Evolutionary conservation across 1,140 invertebrate genomes (phyloP).

Genomic region (Lasaia peninsularis): DNA sequence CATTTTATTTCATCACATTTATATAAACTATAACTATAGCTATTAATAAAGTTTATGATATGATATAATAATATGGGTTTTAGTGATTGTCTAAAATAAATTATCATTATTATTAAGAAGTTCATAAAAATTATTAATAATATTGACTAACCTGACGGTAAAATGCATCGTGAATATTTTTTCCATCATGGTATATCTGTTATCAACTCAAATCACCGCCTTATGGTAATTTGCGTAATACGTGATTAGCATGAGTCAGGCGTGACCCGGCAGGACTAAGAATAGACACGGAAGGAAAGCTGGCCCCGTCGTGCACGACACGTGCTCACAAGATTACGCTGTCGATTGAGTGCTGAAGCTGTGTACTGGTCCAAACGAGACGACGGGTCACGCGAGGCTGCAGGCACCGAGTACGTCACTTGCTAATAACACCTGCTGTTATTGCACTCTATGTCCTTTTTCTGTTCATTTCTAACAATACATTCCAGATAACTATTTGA

Average conservation of each 20-base stretch:
- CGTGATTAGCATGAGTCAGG: conserved; percentile 63
- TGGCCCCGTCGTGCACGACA: conserved; percentile 52
- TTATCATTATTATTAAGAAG: too few relatives aligned
- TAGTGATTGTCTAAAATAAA: too few relatives aligned
- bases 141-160: too few relatives aligned
- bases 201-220: conserved; percentile 35
- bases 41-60: too few relatives aligned
- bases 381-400: conserved; percentile 13
- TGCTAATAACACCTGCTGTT: not conserved
- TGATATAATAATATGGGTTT: too few relatives aligned
- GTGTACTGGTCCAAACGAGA: conserved; percentile 5
- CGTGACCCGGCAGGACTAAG: conserved; percentile 61
- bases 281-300: conserved; percentile 75
- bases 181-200: conserved; percentile 37
- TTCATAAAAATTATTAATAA: too few relatives aligned
- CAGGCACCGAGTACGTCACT: not conserved
- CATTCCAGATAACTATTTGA: too few relatives aligned
- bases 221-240: conserved; percentile 60
- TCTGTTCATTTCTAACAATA: not conserved
- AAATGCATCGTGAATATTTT: not conserved
- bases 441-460: not conserved
- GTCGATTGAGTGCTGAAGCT: conserved; percentile 19
- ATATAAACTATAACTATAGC: too few relatives aligned
- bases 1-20: too few relatives aligned
- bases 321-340: conserved; percentile 52